These are phyloP conservation scores for Laothoe populi DNA, from an alignment of 2,888 invertebrate species.

Conservation along the genomic window DNA sequence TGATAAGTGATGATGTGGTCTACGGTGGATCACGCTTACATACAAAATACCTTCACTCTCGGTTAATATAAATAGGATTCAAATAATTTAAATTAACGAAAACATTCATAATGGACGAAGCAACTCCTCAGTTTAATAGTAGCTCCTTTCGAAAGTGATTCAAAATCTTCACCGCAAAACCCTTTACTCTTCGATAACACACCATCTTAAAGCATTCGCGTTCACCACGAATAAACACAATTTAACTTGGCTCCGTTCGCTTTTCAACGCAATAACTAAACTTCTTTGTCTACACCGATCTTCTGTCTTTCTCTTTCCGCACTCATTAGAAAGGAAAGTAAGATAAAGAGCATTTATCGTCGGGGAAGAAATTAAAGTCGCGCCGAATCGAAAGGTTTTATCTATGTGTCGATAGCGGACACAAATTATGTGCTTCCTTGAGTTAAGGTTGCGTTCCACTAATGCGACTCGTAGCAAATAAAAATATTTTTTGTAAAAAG, in stretches of 20 bases:
- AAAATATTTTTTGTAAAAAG: neutral
- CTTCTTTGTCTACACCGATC: slow-evolving; percentile 62
- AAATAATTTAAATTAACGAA: no score
- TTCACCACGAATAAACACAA: slow-evolving; percentile 43
- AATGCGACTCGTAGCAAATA: slow-evolving; percentile 25
- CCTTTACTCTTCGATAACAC: slow-evolving; percentile 11
- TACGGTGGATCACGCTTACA: no score
- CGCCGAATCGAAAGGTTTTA: slow-evolving; percentile 81
- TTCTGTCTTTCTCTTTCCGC: slow-evolving; percentile 50
- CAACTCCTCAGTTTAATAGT: slow-evolving; percentile 8
- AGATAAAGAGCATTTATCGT: slow-evolving; percentile 71
- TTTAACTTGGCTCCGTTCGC: slow-evolving; percentile 46
- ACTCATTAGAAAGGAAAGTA: slow-evolving; percentile 55
- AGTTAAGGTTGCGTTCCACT: slow-evolving; percentile 47
- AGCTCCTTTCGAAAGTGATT: slow-evolving; percentile 11
- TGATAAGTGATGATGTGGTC: no score
- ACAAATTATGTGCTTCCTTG: slow-evolving; percentile 82
- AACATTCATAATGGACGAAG: slow-evolving; percentile 1
- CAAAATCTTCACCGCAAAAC: slow-evolving; percentile 19
- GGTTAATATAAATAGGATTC: no score
- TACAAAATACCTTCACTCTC: no score
- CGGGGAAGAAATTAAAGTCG: slow-evolving; percentile 81
- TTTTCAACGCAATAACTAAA: slow-evolving; percentile 60
- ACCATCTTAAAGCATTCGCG: slow-evolving; percentile 22
- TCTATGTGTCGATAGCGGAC: slow-evolving; percentile 82